Evolutionary conservation across 1,140 invertebrate species (phyloP).

Genomic region (Helicoverpa zea): DNA sequence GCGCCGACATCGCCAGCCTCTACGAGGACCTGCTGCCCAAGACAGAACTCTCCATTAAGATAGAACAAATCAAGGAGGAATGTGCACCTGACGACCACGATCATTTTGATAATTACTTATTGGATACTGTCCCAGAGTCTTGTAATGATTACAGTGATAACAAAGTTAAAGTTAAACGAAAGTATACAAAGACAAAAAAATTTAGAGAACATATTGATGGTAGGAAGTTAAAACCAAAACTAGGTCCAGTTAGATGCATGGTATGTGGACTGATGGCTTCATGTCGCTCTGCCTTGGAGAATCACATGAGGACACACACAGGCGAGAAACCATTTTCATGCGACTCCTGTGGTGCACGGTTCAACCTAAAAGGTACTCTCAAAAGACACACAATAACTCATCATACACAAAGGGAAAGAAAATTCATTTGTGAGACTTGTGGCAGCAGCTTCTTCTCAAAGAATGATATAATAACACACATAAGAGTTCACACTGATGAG

Average conservation of each 20-base stretch:
- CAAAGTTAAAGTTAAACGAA: conserved; percentile 29
- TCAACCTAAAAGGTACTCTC: conserved; percentile 83
- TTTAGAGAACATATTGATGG: conserved; percentile 9
- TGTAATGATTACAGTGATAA: conserved; percentile 3
- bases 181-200: conserved; percentile 19
- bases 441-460: conserved; percentile 82
- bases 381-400: conserved; percentile 86
- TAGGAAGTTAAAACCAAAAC: conserved; percentile 41
- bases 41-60: conserved; percentile 58
- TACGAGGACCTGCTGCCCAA: conserved; percentile 57
- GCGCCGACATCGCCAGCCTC: conserved; percentile 45
- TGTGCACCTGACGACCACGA: conserved; percentile 58
- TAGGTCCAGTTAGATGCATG: conserved; percentile 47
- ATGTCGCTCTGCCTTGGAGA: conserved; percentile 88
- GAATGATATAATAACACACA: conserved; percentile 80
- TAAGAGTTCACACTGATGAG: conserved; percentile 78
- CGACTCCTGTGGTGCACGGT: conserved; percentile 88
- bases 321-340: conserved; percentile 93
- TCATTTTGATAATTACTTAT: conserved; percentile 53
- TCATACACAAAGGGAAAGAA: conserved; percentile 73
- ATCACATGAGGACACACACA: conserved; percentile 93
- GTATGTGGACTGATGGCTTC: conserved; percentile 52
- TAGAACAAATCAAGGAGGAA: conserved; percentile 63
- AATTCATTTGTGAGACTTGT: conserved; percentile 81
- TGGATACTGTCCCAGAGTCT: conserved; percentile 11